Evolutionary conservation across 1,140 invertebrate genomes (phyloP).

Genomic region (Andrena cerasifolii): DNA sequence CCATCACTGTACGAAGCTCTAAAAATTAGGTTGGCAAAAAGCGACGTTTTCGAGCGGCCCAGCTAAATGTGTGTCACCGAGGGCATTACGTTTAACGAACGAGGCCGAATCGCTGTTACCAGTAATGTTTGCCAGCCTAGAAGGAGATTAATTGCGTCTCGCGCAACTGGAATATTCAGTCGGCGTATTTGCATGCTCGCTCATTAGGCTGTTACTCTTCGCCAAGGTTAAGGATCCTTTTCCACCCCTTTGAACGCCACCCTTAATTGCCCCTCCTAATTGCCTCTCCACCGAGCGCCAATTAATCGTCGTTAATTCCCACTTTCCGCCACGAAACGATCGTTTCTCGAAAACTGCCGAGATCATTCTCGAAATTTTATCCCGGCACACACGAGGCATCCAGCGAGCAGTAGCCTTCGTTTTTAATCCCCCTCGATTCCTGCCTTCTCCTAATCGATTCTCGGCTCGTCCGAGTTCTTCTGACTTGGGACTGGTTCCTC

Average conservation of each 20-base stretch:
- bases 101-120: constrained; percentile 7
- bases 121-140: constrained; percentile 8
- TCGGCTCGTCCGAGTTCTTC: background rate
- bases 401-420: no score
- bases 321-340: background rate
- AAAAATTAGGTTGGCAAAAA: no score
- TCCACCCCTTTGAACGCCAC: background rate
- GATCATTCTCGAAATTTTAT: no score
- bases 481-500: constrained; percentile 9
- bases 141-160: constrained; percentile 21
- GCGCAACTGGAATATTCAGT: constrained; percentile 12
- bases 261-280: background rate
- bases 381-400: no score
- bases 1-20: no score
- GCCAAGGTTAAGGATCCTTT: constrained; percentile 15
- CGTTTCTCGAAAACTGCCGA: no score
- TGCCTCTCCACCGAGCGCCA: background rate
- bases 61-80: no score
- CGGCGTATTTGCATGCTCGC: constrained; percentile 21
- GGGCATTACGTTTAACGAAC: constrained; percentile 7
- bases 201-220: constrained; percentile 13
- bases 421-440: background rate
- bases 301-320: background rate
- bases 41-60: no score
- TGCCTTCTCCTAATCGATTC: no score